Evolutionary conservation across 2,113 vertebrate genomes (phyloP).

Genomic region (Diadophis punctatus): DNA sequence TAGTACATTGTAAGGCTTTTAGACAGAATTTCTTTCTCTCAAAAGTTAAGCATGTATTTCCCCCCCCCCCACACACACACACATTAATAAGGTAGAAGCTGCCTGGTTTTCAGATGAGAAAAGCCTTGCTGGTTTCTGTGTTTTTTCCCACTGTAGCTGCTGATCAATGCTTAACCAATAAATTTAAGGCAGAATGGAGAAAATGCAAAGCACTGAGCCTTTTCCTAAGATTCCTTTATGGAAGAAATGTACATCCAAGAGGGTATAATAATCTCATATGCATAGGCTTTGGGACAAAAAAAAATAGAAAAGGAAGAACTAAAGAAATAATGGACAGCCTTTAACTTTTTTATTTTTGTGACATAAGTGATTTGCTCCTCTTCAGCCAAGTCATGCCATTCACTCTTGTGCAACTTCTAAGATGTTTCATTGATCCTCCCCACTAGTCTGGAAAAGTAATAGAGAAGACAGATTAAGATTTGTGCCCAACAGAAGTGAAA

Average conservation of each 20-base stretch:
- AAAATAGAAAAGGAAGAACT: background rate
- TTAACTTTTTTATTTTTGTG: background rate
- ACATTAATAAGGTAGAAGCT: background rate
- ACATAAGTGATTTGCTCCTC: background rate
- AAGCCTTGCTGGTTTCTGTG: slow-evolving; percentile 9
- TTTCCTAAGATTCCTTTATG: background rate
- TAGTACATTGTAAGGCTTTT: background rate
- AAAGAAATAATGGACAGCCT: background rate
- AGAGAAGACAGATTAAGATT: background rate
- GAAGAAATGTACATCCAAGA: background rate
- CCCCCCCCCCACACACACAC: background rate
- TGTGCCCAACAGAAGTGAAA: background rate
- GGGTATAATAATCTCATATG: background rate
- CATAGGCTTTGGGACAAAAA: background rate
- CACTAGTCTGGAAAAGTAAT: background rate
- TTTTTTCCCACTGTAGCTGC: slow-evolving; percentile 1
- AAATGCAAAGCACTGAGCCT: background rate
- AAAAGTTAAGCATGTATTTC: background rate
- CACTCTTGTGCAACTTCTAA: background rate
- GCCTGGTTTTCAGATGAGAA: slow-evolving; percentile 15
- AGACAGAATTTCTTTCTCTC: background rate
- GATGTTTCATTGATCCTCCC: background rate
- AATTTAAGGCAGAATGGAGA: background rate
- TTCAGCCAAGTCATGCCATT: background rate
- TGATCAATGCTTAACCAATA: background rate